Evolutionary conservation across 2,888 invertebrate genomes (phyloP).

Genomic region (Eubasilissa splendida): DNA sequence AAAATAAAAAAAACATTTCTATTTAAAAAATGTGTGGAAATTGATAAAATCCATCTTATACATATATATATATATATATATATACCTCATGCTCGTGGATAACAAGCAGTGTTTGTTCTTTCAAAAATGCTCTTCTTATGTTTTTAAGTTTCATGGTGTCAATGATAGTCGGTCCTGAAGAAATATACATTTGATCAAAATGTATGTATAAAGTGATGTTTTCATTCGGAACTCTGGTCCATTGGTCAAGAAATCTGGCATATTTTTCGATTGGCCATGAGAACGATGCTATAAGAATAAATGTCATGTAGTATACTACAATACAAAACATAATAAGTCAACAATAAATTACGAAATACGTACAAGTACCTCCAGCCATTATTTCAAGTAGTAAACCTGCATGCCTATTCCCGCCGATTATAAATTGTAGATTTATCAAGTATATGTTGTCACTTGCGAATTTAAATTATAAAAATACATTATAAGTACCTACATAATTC

Average conservation of each 20-base stretch:
- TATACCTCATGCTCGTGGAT: slow-evolving; percentile 44
- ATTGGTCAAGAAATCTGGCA: slow-evolving; percentile 37
- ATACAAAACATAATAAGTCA: not conserved
- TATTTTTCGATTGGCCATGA: slow-evolving; percentile 53
- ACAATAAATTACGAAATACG: not conserved
- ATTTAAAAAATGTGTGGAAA: no score
- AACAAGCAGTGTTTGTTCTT: slow-evolving; percentile 45
- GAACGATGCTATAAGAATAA: slow-evolving; percentile 35
- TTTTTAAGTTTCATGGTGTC: slow-evolving; percentile 44
- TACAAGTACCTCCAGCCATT: not conserved
- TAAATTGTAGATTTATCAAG: no score
- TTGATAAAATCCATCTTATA: no score
- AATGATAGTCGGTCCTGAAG: slow-evolving; percentile 25
- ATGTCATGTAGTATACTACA: not conserved
- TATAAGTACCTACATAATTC: no score
- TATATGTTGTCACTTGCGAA: no score
- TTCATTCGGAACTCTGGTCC: slow-evolving; percentile 23
- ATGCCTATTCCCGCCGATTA: no score
- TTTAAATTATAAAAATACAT: no score
- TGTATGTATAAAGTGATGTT: slow-evolving; percentile 38
- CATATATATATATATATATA: not conserved
- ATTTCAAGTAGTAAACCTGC: no score
- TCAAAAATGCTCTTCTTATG: slow-evolving; percentile 47
- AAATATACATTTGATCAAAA: slow-evolving; percentile 45
- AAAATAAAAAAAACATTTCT: no score